phyloP scores from a whole-genome alignment of 2,888 invertebrate genomes.

The Macaria notata region DNA sequence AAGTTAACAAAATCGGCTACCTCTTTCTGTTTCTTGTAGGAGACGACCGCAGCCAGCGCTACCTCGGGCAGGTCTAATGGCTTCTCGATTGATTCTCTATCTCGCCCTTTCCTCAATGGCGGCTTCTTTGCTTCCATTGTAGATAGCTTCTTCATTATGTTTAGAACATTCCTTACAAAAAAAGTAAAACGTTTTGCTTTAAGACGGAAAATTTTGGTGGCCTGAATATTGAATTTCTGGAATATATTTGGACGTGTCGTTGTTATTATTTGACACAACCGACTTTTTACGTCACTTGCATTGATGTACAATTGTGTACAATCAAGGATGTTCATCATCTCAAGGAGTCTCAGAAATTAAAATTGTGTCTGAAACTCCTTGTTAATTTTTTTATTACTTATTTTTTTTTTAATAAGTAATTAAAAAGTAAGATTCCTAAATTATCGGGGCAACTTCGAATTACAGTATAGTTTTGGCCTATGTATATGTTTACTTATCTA shows the following conservation, averaged over 20 bases:
- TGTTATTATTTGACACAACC: background rate
- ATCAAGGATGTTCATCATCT: too few relatives aligned
- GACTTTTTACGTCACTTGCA: background rate
- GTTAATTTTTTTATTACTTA: too few relatives aligned
- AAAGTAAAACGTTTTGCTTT: conserved; percentile 46
- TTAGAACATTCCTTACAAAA: conserved; percentile 50
- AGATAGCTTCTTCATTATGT: conserved; percentile 41
- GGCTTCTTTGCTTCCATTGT: conserved; percentile 50
- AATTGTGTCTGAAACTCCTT: too few relatives aligned
- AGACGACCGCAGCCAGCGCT: conserved; percentile 65
- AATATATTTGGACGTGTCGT: conserved; percentile 28
- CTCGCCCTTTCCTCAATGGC: conserved; percentile 41
- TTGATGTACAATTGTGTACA: too few relatives aligned
- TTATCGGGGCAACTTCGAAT: too few relatives aligned
- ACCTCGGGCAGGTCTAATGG: conserved; percentile 56
- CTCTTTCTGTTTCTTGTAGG: conserved; percentile 67
- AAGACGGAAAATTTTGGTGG: conserved; percentile 60
- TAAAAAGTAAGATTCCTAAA: too few relatives aligned
- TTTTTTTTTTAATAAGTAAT: too few relatives aligned
- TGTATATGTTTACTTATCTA: too few relatives aligned
- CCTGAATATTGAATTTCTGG: conserved; percentile 30
- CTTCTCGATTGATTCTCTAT: conserved; percentile 40
- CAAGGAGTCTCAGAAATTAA: too few relatives aligned
- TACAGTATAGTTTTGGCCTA: too few relatives aligned
- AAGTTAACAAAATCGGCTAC: conserved; percentile 65